These are phyloP conservation scores for Caenorhabditis zanzibari DNA, from an alignment of 2,888 invertebrate species.

Conservation along the genomic window DNA sequence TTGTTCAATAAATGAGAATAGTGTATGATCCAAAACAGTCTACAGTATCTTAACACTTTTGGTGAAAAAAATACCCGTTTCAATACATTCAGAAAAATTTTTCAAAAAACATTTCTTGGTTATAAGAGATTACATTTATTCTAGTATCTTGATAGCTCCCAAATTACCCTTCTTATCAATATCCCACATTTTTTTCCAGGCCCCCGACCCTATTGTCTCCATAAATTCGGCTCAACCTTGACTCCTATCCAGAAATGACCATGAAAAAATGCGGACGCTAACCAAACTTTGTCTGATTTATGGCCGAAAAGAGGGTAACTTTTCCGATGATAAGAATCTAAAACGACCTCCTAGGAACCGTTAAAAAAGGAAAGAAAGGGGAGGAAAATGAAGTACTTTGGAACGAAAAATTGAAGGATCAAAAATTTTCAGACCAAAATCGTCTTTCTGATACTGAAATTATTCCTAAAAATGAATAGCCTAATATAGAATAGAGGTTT, in stretches of 20 bases:
- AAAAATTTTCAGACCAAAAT: too few relatives aligned
- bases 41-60: too few relatives aligned
- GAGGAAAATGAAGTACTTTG: background rate
- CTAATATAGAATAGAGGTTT: too few relatives aligned
- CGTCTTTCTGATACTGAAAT: too few relatives aligned
- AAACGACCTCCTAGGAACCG: slow-evolving; percentile 24
- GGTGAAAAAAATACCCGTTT: too few relatives aligned
- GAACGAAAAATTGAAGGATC: too few relatives aligned
- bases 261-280: slow-evolving; percentile 10
- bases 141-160: background rate
- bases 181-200: background rate
- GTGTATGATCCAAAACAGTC: too few relatives aligned
- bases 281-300: slow-evolving; percentile 52
- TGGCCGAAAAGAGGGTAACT: slow-evolving; percentile 8
- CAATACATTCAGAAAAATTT: too few relatives aligned
- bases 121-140: too few relatives aligned
- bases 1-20: too few relatives aligned
- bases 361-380: background rate
- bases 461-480: too few relatives aligned
- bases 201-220: background rate
- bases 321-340: slow-evolving; percentile 36
- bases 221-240: slow-evolving; percentile 43
- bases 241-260: slow-evolving; percentile 13
- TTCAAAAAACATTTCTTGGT: too few relatives aligned
- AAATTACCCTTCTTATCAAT: background rate